Evolutionary conservation across 1,140 invertebrate species (phyloP).

Genomic region (Eupeodes corollae): DNA sequence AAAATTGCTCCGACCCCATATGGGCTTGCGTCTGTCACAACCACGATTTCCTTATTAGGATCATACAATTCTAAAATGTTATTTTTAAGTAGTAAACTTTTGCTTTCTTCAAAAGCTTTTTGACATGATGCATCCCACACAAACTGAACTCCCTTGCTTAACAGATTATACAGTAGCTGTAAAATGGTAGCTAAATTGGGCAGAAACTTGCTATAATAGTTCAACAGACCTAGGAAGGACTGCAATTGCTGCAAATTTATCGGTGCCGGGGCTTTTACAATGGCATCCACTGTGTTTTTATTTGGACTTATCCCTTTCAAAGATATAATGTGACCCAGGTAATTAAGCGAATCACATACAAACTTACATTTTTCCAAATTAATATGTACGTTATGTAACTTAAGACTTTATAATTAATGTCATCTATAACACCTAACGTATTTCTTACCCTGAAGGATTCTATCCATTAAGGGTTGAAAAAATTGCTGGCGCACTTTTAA

Average conservation of each 20-base stretch:
- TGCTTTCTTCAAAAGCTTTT: conserved; percentile 9
- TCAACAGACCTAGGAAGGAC: conserved; percentile 25
- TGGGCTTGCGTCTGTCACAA: conserved; percentile 10
- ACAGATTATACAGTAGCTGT: conserved; percentile 17
- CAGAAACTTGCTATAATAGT: conserved; percentile 31
- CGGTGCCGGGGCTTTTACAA: conserved; percentile 24
- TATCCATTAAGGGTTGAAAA: conserved; percentile 7
- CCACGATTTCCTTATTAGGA: conserved; percentile 7
- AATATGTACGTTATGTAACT: too few relatives aligned
- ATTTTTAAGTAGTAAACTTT: conserved; percentile 3
- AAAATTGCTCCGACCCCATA: conserved; percentile 17
- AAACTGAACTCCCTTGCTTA: conserved; percentile 9
- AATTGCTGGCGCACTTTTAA: conserved; percentile 13
- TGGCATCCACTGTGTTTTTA: conserved; percentile 32
- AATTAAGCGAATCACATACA: too few relatives aligned
- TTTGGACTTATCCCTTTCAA: conserved; percentile 25
- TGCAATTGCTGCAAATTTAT: conserved; percentile 29
- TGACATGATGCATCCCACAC: conserved; percentile 8
- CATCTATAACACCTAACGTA: too few relatives aligned
- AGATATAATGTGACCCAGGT: conserved; percentile 28
- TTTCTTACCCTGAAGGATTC: conserved; percentile 10
- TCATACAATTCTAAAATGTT: conserved; percentile 22
- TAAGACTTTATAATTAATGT: too few relatives aligned
- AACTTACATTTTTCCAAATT: too few relatives aligned
- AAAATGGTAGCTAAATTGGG: conserved; percentile 15